A percentile compares a stretch with the other conserved stretches of the same genome.
Conservation (phyloP, 2,113 vertebrate species). For the Sorex fumeus region DNA sequence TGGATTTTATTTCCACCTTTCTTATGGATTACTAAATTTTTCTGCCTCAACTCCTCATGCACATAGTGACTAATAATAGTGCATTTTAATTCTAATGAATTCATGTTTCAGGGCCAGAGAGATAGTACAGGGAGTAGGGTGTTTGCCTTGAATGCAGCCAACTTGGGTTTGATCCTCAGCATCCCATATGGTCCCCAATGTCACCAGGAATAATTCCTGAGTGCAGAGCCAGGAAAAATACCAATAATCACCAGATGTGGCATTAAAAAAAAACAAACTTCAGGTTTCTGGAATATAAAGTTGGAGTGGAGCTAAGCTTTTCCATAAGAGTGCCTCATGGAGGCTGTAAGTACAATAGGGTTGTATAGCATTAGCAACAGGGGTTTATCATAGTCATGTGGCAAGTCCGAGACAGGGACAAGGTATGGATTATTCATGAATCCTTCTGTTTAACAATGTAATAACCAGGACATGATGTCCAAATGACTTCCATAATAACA, state of each 20-base stretch:
- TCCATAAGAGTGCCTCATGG: too few species aligned
- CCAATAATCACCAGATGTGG: too few species aligned
- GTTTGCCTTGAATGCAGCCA: too few species aligned
- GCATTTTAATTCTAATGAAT: neutral
- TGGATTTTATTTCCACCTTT: neutral
- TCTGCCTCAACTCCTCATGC: neutral
- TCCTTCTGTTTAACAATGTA: neutral
- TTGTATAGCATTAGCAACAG: neutral
- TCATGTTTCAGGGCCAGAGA: too few species aligned
- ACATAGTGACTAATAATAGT: neutral
- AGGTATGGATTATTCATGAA: neutral
- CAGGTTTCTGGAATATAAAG: neutral
- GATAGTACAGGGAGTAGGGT: too few species aligned
- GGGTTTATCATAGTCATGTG: neutral
- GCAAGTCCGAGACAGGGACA: neutral
- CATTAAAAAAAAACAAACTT: neutral
- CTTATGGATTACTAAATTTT: constrained; percentile 14
- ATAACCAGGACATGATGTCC: neutral
- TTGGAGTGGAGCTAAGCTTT: neutral
- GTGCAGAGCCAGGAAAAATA: too few species aligned
- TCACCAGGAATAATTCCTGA: too few species aligned
- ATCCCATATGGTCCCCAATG: too few species aligned
- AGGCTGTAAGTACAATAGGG: neutral
- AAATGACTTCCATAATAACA: neutral
- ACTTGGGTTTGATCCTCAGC: too few species aligned